Base-by-base conservation (phyloP, 2,888 invertebrate species). In the Escarpia spicata region DNA sequence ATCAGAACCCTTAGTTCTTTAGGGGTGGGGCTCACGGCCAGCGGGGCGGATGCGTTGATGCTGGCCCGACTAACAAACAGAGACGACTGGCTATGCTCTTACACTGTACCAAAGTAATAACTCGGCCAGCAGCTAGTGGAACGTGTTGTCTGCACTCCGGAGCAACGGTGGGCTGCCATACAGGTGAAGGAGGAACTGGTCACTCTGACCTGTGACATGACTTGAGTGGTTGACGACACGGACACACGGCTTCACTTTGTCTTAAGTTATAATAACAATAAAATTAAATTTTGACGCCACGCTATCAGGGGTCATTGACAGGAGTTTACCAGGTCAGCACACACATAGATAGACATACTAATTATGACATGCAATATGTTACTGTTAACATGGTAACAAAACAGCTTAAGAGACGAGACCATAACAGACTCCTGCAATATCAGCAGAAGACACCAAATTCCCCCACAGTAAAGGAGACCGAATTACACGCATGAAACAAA, bases 1-100 rank as follows among this genome's bases (percentile, higher is more conserved):
- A 93, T 94, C 94, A 94, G 92, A 75, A 91, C 58, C 90, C 75
- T 92, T 93, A 45, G 93, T 91, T 91, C 93, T 93, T 89, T 44
- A 15, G 91, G 44, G 91, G 31, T 1, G 26, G 52, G 75, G 75
- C 75, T 75, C 26, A n/a, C 75, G 26, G 75, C 75, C 75, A 75
- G 75, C 75, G 19, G 75, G 75, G n/a, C 26, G 75, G n/a, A 75
- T 15, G 19, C 75, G 75, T 19, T 75, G 75, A n/a, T 75, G 75
- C 75, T 75, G 75, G 75, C 75, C 75, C 75, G 75, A 75, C 75
- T 75, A 75, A 75, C 75, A 75, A 75, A 75, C 75, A 75, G 75
- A 75, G 75, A 75, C 75, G 75, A 75, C 75, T 75, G 75, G 75
- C 75, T 75, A n/a, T 75, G 75, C 75, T 75, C 75, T 75, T 75